Evolutionary conservation across 1,140 invertebrate species (phyloP), one percentile per base, ranked within the genome.

Genomic region (Polypedilum vanderplanki): DNA sequence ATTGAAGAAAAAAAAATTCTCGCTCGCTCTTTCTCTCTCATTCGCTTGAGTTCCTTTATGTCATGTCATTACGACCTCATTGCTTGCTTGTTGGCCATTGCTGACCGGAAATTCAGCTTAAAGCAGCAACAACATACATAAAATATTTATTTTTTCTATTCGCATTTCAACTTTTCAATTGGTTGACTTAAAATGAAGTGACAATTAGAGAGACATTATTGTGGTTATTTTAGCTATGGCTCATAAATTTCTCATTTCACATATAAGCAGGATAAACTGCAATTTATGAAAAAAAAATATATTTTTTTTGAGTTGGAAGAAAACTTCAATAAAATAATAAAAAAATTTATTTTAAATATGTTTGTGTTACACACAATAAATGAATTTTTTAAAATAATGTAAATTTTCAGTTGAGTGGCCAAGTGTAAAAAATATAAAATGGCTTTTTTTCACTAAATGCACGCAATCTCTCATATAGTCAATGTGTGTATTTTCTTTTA

Each of bases 381-480:
- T 70, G 10, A 70, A 67, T 18, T 67, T 18, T 67, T 67, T 46
- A 46, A 15, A 18, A 67, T 17, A 70, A 70, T 70, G 65, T 70
- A 70, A 70, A 70, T 70, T 70, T 7, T 70, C 20, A 70, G 65
- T 70, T 70, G 65, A 70, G 65, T 70, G 20, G 17, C 65, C 65
- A 70, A 70, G 65, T 70, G 65, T 70, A 70, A 70, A 70, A 70
- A 70, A 70, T 67, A 67, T 70, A 70, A 70, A 70, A 70, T 70
- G 65, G 65, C 65, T 70, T 70, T 70, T 70, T 18, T 46, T 57
- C 46, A 57, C 46, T 70, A 70, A 18, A 70, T 70, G 65, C 65
- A 70, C 65, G 65, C 65, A 70, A 70, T 70, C 65, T 15, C 8
- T 20, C 46, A 57, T 57, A 57, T 57, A 57, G 46, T 57, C 65